A percentile compares a stretch with the other conserved stretches of the same genome.
Conservation (phyloP, 1,140 invertebrate species). For the Gonatopus flavifemur region DNA sequence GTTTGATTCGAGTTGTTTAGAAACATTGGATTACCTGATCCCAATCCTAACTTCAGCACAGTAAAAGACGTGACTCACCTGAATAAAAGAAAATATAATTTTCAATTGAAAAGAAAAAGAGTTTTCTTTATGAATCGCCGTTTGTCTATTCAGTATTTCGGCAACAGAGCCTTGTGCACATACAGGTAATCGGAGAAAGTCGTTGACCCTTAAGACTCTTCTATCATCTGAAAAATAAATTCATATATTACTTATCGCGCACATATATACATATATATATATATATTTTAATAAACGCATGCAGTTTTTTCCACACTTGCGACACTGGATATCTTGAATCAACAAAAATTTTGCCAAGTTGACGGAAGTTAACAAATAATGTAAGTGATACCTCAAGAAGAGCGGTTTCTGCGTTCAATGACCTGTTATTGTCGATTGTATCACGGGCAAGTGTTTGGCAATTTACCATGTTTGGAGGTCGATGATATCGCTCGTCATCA, state of each 20-base stretch:
- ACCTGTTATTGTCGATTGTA: too few species aligned
- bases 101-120: neutral
- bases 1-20: too few species aligned
- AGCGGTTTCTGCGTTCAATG: slow-evolving; percentile 20
- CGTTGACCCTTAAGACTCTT: slow-evolving; percentile 38
- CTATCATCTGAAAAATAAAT: too few species aligned
- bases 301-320: slow-evolving; percentile 19
- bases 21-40: too few species aligned
- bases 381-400: slow-evolving; percentile 5
- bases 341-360: slow-evolving; percentile 28
- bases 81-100: too few species aligned
- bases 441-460: too few species aligned
- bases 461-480: too few species aligned
- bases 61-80: too few species aligned
- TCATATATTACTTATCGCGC: too few species aligned
- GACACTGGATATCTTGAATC: slow-evolving; percentile 25
- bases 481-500: too few species aligned
- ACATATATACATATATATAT: too few species aligned
- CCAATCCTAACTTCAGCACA: too few species aligned
- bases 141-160: neutral
- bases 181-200: slow-evolving; percentile 45
- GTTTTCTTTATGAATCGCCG: neutral
- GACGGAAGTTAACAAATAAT: slow-evolving; percentile 16
- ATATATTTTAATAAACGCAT: slow-evolving; percentile 19
- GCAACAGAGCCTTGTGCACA: slow-evolving; percentile 27